phyloP scores from a whole-genome alignment of 92 coral and sea anemone genomes.

The Blastomussa wellsi region DNA sequence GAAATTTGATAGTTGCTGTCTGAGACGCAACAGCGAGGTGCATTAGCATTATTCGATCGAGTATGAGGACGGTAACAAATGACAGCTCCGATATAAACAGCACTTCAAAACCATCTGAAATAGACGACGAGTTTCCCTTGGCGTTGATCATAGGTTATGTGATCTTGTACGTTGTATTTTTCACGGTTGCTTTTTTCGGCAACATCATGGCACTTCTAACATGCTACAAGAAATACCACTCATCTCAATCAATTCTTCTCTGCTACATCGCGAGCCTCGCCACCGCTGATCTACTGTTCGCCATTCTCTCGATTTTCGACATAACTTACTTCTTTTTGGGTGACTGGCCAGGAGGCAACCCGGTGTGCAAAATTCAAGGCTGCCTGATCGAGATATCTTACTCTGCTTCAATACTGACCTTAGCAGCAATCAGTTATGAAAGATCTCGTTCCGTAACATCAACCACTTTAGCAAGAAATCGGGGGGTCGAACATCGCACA shows the following conservation, averaged over 20 bases:
- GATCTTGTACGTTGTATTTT: slow-evolving; percentile 54
- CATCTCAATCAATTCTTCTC: slow-evolving; percentile 74
- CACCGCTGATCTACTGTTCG: slow-evolving; percentile 75
- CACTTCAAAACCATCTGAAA: slow-evolving; percentile 17
- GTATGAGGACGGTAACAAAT: background rate
- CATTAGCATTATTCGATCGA: background rate
- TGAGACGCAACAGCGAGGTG: slow-evolving; percentile 11
- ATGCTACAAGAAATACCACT: slow-evolving; percentile 81
- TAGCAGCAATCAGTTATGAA: slow-evolving; percentile 86
- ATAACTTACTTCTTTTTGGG: slow-evolving; percentile 59
- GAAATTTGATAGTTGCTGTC: slow-evolving; percentile 17
- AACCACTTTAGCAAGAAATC: slow-evolving; percentile 68
- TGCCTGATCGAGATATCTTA: slow-evolving; percentile 77
- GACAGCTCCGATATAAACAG: slow-evolving; percentile 15
- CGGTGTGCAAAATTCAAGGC: slow-evolving; percentile 81
- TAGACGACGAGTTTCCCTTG: slow-evolving; percentile 42
- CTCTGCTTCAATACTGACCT: slow-evolving; percentile 77
- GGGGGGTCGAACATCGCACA: slow-evolving; percentile 67
- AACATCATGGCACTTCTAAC: slow-evolving; percentile 82
- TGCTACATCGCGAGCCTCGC: slow-evolving; percentile 86
- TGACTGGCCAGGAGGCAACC: slow-evolving; percentile 79
- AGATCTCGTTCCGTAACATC: slow-evolving; percentile 75
- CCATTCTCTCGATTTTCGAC: slow-evolving; percentile 70
- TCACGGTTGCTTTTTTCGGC: slow-evolving; percentile 70
- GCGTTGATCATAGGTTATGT: slow-evolving; percentile 52